phyloP scores from a whole-genome alignment of 2,888 invertebrate species.

The Andrena haemorrhoa region DNA sequence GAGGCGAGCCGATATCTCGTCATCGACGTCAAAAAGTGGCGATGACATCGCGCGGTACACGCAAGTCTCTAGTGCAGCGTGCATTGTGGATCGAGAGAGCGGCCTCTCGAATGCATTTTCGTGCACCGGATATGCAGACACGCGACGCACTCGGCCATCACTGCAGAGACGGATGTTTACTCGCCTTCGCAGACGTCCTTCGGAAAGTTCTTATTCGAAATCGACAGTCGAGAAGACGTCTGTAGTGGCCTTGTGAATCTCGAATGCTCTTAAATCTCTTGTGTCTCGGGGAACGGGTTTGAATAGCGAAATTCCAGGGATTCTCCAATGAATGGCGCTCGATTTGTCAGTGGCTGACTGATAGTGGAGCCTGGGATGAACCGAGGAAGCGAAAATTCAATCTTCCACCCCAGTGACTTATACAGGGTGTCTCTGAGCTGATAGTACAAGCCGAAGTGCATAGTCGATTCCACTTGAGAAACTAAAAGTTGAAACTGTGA shows the following conservation, averaged over 20 bases:
- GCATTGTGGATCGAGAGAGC: slow-evolving; percentile 51
- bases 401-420: background rate
- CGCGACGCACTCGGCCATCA: slow-evolving; percentile 39
- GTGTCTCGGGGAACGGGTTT: background rate
- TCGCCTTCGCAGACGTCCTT: slow-evolving; percentile 27
- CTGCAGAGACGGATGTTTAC: slow-evolving; percentile 51
- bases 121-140: slow-evolving; percentile 53
- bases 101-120: slow-evolving; percentile 46
- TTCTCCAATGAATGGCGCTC: background rate
- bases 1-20: slow-evolving; percentile 42
- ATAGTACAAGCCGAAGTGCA: no score
- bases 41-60: slow-evolving; percentile 76
- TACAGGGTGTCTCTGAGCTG: background rate
- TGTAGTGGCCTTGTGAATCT: slow-evolving; percentile 12
- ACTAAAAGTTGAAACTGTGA: no score
- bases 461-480: no score
- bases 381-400: slow-evolving; percentile 1
- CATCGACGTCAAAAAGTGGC: slow-evolving; percentile 48
- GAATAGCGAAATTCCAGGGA: slow-evolving; percentile 2
- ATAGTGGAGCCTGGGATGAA: background rate
- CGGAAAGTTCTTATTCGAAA: slow-evolving; percentile 45
- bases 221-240: slow-evolving; percentile 31
- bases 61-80: slow-evolving; percentile 76
- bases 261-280: slow-evolving; percentile 18
- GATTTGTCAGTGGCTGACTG: slow-evolving; percentile 9